Evolutionary conservation across 2,797 vertebrate genomes (phyloP).

Genomic region (Epinephelus awoara): DNA sequence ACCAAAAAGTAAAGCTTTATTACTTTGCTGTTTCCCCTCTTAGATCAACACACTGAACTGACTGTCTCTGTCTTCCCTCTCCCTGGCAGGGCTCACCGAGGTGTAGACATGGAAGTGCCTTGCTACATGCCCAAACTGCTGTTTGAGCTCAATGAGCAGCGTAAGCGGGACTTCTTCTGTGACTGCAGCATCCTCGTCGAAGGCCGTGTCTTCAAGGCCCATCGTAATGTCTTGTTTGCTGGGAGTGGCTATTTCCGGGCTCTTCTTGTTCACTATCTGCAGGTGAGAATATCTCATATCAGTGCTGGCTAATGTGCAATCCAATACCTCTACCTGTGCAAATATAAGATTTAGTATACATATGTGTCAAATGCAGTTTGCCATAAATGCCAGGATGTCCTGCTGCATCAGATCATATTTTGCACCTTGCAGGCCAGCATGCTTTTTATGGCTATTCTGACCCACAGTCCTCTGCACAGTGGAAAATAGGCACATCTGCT

Average conservation of each 20-base stretch:
- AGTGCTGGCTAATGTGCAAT: no score
- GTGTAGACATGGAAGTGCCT: slow-evolving; percentile 91
- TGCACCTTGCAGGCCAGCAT: no score
- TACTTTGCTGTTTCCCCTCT: background rate
- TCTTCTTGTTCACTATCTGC: slow-evolving; percentile 95
- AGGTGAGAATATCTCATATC: slow-evolving; percentile 69
- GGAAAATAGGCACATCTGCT: no score
- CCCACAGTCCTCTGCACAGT: no score
- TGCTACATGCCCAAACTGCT: slow-evolving; percentile 93
- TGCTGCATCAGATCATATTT: no score
- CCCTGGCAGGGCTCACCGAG: slow-evolving; percentile 5
- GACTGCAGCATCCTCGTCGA: slow-evolving; percentile 99
- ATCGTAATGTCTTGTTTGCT: slow-evolving; percentile 96
- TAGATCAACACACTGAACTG: background rate
- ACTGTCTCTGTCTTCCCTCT: background rate
- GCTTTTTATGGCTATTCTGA: no score
- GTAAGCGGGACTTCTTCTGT: slow-evolving; percentile 97
- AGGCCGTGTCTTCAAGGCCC: slow-evolving; percentile 97
- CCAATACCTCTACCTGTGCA: no score
- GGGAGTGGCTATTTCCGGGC: slow-evolving; percentile 98
- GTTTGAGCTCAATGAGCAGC: slow-evolving; percentile 96
- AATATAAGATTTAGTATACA: no score
- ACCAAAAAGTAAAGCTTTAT: background rate
- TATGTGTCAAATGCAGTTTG: no score
- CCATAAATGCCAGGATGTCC: no score